phyloP scores from a whole-genome alignment of 2,888 invertebrate genomes.

The Pristionchus entomophagus region DNA sequence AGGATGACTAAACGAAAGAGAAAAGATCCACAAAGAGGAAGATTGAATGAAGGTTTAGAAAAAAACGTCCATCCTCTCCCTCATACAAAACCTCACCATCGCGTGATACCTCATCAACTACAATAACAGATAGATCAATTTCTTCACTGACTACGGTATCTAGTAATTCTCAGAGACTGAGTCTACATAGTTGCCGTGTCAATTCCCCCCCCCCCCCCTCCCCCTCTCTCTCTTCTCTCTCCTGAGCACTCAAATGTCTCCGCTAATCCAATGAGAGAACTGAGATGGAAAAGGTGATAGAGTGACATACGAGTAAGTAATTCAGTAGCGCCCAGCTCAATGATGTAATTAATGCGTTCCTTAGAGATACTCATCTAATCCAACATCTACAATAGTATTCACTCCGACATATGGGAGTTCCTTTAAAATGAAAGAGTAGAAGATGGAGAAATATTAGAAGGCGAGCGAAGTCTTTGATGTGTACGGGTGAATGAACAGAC shows the following conservation, averaged over 20 bases:
- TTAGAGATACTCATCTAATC: neutral
- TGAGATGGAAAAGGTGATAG: conserved; percentile 2
- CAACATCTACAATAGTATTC: neutral
- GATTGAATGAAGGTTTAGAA: neutral
- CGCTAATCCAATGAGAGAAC: conserved; percentile 37
- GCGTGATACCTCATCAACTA: neutral
- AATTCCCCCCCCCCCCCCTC: no score
- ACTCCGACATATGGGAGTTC: no score
- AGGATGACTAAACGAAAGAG: neutral
- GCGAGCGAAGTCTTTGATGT: conserved; percentile 12
- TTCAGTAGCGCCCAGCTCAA: neutral
- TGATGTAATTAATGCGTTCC: no score
- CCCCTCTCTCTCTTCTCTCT: neutral
- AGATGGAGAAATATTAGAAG: conserved; percentile 1
- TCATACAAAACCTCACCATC: neutral
- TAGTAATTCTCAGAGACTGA: no score
- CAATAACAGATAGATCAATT: neutral
- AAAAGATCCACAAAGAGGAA: neutral
- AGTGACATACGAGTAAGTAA: neutral
- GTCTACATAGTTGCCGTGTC: no score
- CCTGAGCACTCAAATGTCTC: neutral
- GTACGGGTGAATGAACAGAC: neutral
- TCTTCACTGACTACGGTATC: no score
- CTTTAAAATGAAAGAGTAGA: neutral
- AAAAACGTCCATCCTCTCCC: no score